Evolutionary conservation across 1,140 invertebrate genomes (phyloP), one percentile per base, ranked within the genome.

Genomic region (Anastrepha obliqua): DNA sequence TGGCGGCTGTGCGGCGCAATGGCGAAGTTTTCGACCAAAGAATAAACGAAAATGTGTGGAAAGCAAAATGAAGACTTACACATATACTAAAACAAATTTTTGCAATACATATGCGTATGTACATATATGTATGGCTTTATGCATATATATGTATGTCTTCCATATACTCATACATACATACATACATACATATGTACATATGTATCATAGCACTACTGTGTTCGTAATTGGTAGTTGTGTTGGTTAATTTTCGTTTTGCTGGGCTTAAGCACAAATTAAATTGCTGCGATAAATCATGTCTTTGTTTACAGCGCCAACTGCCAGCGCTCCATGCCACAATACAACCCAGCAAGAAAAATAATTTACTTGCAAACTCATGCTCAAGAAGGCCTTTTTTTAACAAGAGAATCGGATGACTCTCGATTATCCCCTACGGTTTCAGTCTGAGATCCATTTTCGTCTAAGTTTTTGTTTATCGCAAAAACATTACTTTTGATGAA

Each of bases 61-160:
- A 81, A 87, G 67, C 78, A 85, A 85, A 85, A 87, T 64, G 60
- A 86, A 64, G 17, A 86, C 29, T 39, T 59, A 59, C 11, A 86
- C 60, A 62, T 62, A 59, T 44, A 65, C 59, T n/a, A 60, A 44
- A 44, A 44, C 59, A 62, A 86, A 62, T 44, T 64, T 17, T 47
- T 20, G 0, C 55, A 20, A 87, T 20, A 70, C 5, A 29, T 6
- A 39, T 64, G 60, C 42, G 6, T 86, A 42, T 3, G 64, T 60
- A 59, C 42, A 86, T 65, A 51, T 17, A 55, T 85, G 59, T 85
- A 85, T n/a, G 13, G 7, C 9, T 60, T 59, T 44, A 85, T 60
- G 5, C 9, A 60, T 58, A 59, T 39, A 39, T 59, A 17, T n/a
- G 17, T 59, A 17, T n/a, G 17, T 8, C 8, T 20, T n/a, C 20